Conservation (phyloP, 2,113 vertebrate species). For the Megaceryle torquata region DNA sequence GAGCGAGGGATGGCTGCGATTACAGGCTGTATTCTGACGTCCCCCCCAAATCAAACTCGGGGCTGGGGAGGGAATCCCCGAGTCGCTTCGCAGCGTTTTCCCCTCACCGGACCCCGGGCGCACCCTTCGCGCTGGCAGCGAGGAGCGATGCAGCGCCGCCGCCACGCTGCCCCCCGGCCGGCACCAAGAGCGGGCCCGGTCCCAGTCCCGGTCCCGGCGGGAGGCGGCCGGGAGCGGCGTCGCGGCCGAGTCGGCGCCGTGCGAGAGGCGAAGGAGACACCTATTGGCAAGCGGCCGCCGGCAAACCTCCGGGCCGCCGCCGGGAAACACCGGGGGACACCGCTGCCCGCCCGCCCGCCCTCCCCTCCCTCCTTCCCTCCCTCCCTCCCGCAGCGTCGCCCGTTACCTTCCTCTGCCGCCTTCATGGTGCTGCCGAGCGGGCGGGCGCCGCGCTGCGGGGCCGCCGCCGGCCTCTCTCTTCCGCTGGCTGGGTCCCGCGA, state of each 20-base stretch:
- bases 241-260: conserved; percentile 5
- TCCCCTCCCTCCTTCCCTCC: neutral
- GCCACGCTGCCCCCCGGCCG: neutral
- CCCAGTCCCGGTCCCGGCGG: neutral
- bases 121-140: neutral
- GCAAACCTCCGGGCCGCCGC: conserved; percentile 24
- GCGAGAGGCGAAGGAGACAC: conserved; percentile 68
- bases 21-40: neutral
- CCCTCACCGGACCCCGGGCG: neutral
- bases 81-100: too few species aligned
- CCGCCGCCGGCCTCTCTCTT: too few species aligned
- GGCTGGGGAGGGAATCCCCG: neutral
- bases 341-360: neutral
- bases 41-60: neutral
- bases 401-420: conserved; percentile 91
- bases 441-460: too few species aligned
- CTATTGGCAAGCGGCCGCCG: conserved; percentile 67
- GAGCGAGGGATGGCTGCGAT: neutral
- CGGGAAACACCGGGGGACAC: conserved; percentile 71
- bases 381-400: neutral
- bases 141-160: neutral
- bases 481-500: too few species aligned
- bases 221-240: neutral
- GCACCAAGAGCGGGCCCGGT: neutral
- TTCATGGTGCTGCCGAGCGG: too few species aligned